Evolutionary conservation across 2,888 invertebrate species (phyloP), one percentile per base, ranked within the genome.

Genomic region (Hymenopus coronatus): DNA sequence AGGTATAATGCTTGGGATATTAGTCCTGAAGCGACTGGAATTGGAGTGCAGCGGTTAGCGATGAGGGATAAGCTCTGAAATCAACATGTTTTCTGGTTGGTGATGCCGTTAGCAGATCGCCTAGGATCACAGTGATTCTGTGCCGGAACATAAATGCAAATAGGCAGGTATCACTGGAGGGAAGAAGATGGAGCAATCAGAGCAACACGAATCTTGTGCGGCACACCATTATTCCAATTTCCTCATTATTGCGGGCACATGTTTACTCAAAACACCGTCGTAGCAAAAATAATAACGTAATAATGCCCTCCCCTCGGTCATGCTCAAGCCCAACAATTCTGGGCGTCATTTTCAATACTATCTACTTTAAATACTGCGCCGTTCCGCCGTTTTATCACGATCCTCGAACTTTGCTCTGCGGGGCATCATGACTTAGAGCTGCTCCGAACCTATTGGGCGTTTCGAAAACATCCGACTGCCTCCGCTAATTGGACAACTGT

Each of bases 271-370:
- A 85, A 85, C 85, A 85, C 27, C 27, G 14, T 14, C 33, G 20
- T 81, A 81, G 81, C 85, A 81, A 87, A 30, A 87, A 87, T 87
- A 87, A 81, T 87, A 87, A 40, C 82, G 82, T 82, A 87, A 70
- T 87, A 87, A 87, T 87, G 40, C 27, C 28, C 81, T 33, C 46
- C 20, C 28, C 25, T 14, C 87, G 30, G 82, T 87, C 33, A 87
- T 87, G 87, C 87, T 70, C 82, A 87, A 15, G 30, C 87, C 82
- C 82, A 82, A 87, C 87, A 87, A 87, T 82, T 33, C 82, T 87
- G 87, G 87, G 87, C 87, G 87, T 87, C 40, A 87, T 87, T 87
- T 87, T 87, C 87, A 87, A 87, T 87, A 87, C 85, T 85, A 40
- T 85, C 46, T 85, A 85, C 85, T 85, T 85, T 85, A 85, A 85